Evolutionary conservation across 2,113 vertebrate species (phyloP), one percentile per base, ranked within the genome.

Genomic region (Phylloscopus trochiloides): DNA sequence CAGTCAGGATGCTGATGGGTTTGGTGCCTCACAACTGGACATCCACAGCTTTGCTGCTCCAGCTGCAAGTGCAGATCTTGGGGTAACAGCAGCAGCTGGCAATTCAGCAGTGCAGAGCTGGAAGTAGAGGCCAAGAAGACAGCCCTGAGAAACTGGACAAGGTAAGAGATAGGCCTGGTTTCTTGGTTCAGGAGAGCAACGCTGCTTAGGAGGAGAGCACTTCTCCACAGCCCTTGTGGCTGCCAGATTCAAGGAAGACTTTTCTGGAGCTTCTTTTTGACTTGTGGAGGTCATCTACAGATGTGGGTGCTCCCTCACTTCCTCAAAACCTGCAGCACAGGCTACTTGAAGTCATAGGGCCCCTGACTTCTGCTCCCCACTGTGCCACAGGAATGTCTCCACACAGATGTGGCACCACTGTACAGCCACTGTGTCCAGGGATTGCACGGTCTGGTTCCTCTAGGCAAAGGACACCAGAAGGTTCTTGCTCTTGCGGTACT

Each of bases 161-260:
- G 42, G 12, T 25, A 65, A 58, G 59, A 84, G 42, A 38, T 1
- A 34, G 28, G 16, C 14, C 52, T 26, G 25, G 6, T 54, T 76
- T 74, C 51, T 66, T 20, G 54, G 29, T 51, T 84, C 47, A 19
- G 67, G 42, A 83, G 22, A 48, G 13, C 25, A 75, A 61, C 1
- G 0, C 13, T 65, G 79, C 24, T 31, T 22, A 16, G 55, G 62
- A 82, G 24, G 9, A 76, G 16, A 80, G 38, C 0, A 0, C 42
- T 76, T 76, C 59, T 71, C 29, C 52, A 42, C 43, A 77, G 63
- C 34, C 38, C 14, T 71, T 16, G 1, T 29, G 34, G 43, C 26
- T 1, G 0, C 6, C 43, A 34, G 34, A 72, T 10, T 48, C 13
- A 13, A 71, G 42, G 38, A 58, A 45, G 8, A 29, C 17, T 89